Evolutionary conservation across 2,797 vertebrate species (phyloP), one percentile per base, ranked within the genome.

Genomic region (Thalassophryne amazonica): DNA sequence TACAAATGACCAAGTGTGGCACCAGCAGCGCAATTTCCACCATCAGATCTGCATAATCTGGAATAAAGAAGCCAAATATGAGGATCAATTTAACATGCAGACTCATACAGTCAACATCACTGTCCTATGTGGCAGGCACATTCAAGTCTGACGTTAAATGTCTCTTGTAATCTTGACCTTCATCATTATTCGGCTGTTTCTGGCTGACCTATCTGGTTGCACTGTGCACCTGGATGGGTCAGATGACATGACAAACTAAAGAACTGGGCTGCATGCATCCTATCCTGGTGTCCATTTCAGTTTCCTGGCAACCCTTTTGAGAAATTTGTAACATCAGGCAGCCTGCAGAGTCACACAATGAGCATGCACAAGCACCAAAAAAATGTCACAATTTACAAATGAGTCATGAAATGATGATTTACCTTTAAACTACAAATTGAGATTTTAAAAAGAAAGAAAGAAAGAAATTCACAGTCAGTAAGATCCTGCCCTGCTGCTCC

Each of bases 231-330:
- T 40, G 17, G 2, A 6, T 14, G 62, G 34, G 10, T 85, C 69
- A 51, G 29, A 36, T 86, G 54, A 78, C 76, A 66, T 32, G 17
- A 18, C n/a, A 13, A 30, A 57, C 33, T n/a, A 29, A 50, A 66
- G 43, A 42, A 22, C 47, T 36, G 35, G n/a, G n/a, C n/a, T 47
- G 40, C 36, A 25, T 28, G 19, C n/a, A 13, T 56, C 37, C 48
- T 7, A 32, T 66, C 35, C 24, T 4, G 73, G 81, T 75, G 63
- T 83, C 42, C 41, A 14, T 84, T 80, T 80, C 81, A 38, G 80
- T 83, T 70, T 78, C 86, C 78, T 71, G 74, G 86, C 76, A 84
- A 88, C 84, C 61, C 43, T 48, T 76, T 61, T 57, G 50, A 74
- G 74, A 84, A 79, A 75, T 70, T 65, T 73, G 54, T 20, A 73